Percentiles rank a stretch among this genome's conserved stretches.
These are phyloP conservation scores for Panagrolaimus sp. DNA, from an alignment of 1,140 invertebrate species.

Conservation along the genomic window DNA sequence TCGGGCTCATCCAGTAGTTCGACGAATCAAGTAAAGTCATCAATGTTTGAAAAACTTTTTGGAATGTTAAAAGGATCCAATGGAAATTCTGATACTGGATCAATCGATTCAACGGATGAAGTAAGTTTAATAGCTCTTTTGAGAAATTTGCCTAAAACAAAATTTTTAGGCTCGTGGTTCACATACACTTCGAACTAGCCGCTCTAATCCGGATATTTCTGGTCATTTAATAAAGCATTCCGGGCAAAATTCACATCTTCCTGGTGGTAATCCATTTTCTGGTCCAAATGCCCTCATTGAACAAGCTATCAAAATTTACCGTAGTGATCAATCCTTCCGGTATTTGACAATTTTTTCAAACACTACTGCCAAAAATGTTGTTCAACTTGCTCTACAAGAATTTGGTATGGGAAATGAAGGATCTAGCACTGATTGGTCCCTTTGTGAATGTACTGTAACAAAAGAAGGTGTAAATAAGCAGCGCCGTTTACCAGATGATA, in stretches of 20 bases:
- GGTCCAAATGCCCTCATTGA: constrained; percentile 65
- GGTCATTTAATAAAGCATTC: constrained; percentile 61
- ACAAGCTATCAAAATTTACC: constrained; percentile 82
- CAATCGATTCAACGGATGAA: constrained; percentile 5
- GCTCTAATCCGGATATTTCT: constrained; percentile 58
- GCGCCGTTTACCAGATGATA: constrained; percentile 81
- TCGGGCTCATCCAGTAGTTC: background rate
- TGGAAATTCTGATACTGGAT: constrained; percentile 8
- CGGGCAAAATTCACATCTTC: constrained; percentile 80
- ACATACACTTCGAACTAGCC: constrained; percentile 48
- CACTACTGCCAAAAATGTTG: constrained; percentile 92
- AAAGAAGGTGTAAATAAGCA: constrained; percentile 77
- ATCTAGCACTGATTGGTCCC: constrained; percentile 67
- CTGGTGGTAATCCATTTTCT: constrained; percentile 28
- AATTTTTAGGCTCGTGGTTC: constrained; percentile 6
- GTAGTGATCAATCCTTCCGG: constrained; percentile 95
- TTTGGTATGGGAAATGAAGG: constrained; percentile 72
- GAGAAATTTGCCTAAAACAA: background rate
- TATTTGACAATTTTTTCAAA: constrained; percentile 94
- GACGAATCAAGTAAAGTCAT: background rate
- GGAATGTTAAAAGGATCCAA: constrained; percentile 40
- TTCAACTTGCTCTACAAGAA: constrained; percentile 91
- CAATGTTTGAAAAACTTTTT: constrained; percentile 53
- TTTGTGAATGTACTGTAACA: constrained; percentile 77
- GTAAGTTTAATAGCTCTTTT: background rate